Conservation (phyloP, 1,140 invertebrate genomes). For the Eumeta japonica region DNA sequence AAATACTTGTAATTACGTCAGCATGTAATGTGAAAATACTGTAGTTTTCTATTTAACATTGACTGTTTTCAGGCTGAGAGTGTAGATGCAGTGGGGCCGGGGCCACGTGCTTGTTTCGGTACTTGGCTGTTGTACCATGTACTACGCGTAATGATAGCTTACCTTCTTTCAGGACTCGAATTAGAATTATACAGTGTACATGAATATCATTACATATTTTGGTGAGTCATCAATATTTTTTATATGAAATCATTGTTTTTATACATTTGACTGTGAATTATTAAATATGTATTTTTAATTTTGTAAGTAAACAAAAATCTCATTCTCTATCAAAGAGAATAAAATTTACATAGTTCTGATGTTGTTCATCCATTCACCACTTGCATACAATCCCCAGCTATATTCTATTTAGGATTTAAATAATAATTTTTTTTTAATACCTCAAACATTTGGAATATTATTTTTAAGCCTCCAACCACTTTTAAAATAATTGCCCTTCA, state of each 20-base stretch:
- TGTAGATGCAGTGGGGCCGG: constrained; percentile 65
- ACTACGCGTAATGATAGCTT: constrained; percentile 94
- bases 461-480: no score
- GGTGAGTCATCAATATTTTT: constrained; percentile 61
- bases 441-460: no score
- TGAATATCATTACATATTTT: constrained; percentile 94
- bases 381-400: background rate
- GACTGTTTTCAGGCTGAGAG: constrained; percentile 83
- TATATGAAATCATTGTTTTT: background rate
- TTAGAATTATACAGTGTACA: constrained; percentile 94
- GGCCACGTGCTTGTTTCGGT: constrained; percentile 82
- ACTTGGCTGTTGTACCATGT: constrained; percentile 97
- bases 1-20: constrained; percentile 2
- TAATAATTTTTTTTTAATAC: no score
- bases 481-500: no score
- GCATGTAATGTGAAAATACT: constrained; percentile 4
- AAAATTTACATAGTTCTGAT: background rate
- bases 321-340: constrained; percentile 3
- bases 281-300: background rate
- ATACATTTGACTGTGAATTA: background rate
- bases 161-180: constrained; percentile 91
- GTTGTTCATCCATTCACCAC: background rate
- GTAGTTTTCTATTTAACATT: constrained; percentile 12
- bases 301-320: constrained; percentile 2
- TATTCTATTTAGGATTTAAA: no score